Evolutionary conservation across 2,797 vertebrate species (phyloP), one percentile per base, ranked within the genome.

Genomic region (Characodon lateralis): DNA sequence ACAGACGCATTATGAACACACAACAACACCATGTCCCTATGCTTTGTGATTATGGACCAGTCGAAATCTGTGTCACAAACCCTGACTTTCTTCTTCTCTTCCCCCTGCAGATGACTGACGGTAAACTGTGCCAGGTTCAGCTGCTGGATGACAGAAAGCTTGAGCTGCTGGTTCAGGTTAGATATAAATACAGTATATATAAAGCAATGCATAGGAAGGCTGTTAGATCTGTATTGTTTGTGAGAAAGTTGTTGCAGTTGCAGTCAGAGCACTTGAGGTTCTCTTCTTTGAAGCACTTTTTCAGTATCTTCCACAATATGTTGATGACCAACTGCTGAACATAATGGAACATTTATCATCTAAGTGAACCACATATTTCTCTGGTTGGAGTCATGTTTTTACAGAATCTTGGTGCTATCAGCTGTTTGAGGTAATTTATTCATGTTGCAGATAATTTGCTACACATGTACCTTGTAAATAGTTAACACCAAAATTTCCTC

Each of bases 121-220:
- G 98, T 89, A 95, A 96, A 83, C 95, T 98, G 88, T 99, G 98
- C 91, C 98, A 98, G 94, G 97, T 99, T 82, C 97, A 97, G 90
- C 96, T 99, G 93, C 96, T 99, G 83, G 98, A 99, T 81, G 97
- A 98, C 93, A 96, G 98, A 91, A 98, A 96, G 90, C 94, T 99
- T 79, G 98, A 99, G 94, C 97, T 99, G 93, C 96, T 99, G 95
- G 98, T 99, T 93, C 98, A 99, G 98, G 98, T 99, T 95, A 0
- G 90, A 28, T 48, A 48, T 43, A 43, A 6, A 41, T 12, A 35
- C 35, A 35, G 35, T 35, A 68, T 28, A 28, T 6, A 31, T 1
- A 2, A 43, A 39, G 39, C 61, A 31, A 22, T 22, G 8, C 31
- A 28, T 61, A 28, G 58, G 31, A 31, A 61, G 59, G 16, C 28